Evolutionary conservation across 2,888 invertebrate species (phyloP).

Genomic region (Endotricha flammealis): DNA sequence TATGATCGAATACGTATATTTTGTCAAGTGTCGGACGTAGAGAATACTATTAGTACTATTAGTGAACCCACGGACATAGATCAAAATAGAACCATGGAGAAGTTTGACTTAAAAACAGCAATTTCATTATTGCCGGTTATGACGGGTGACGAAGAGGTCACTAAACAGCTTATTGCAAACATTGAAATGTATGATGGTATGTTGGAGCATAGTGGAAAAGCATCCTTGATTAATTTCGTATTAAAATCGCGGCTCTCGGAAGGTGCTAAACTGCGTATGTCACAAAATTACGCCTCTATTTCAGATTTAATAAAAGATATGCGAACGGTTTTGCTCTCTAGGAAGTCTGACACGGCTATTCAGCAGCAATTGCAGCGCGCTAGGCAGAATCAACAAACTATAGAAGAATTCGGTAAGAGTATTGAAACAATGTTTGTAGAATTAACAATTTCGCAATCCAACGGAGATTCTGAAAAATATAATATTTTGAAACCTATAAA

Average conservation of each 20-base stretch:
- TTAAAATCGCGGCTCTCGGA: slow-evolving; percentile 10
- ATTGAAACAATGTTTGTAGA: slow-evolving; percentile 5
- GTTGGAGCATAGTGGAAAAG: slow-evolving; percentile 6
- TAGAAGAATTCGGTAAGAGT: slow-evolving; percentile 5
- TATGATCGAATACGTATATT: neutral
- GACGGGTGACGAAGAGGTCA: slow-evolving; percentile 7
- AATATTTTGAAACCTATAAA: slow-evolving; percentile 1
- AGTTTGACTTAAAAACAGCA: slow-evolving; percentile 7
- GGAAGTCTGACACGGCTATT: slow-evolving; percentile 4
- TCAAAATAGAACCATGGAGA: slow-evolving; percentile 1
- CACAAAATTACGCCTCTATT: slow-evolving; percentile 4
- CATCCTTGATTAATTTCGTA: slow-evolving; percentile 8
- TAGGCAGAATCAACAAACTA: slow-evolving; percentile 3
- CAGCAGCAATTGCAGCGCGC: slow-evolving; percentile 2
- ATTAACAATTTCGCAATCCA: slow-evolving; percentile 4
- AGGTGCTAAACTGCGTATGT: slow-evolving; percentile 8
- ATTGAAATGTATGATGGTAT: slow-evolving; percentile 11
- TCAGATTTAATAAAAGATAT: slow-evolving; percentile 3
- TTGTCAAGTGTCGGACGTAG: neutral
- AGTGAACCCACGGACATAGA: neutral
- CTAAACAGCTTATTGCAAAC: slow-evolving; percentile 7
- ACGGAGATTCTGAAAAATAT: neutral
- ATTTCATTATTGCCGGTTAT: slow-evolving; percentile 8
- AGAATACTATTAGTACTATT: neutral
- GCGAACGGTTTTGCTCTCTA: slow-evolving; percentile 1